Percentiles rank a stretch among this genome's conserved stretches.
Evolutionary conservation across 2,113 vertebrate species (phyloP).

Genomic region (Engraulis encrasicolus): DNA sequence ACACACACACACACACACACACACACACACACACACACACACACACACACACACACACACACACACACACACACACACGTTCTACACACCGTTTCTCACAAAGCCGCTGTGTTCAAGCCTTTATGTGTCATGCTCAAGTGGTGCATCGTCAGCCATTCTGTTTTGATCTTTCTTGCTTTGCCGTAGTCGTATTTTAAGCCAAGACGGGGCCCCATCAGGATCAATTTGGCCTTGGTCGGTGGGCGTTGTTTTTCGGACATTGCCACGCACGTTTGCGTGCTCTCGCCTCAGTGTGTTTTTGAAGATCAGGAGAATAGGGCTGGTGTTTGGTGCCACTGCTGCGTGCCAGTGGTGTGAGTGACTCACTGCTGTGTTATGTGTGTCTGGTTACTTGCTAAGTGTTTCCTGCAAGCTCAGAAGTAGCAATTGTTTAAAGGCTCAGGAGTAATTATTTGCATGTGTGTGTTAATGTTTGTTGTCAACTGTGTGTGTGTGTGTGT

Average conservation of each 20-base stretch:
- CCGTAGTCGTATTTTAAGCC: neutral
- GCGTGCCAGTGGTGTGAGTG: neutral
- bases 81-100: neutral
- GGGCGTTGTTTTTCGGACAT: neutral
- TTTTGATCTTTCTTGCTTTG: neutral
- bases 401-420: neutral
- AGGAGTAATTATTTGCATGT: neutral
- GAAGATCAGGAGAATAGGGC: neutral
- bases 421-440: neutral
- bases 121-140: neutral
- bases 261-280: neutral
- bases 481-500: neutral
- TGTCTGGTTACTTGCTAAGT: neutral
- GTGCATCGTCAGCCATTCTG: neutral
- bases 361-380: neutral
- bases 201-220: neutral
- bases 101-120: neutral
- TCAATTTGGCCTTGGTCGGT: neutral
- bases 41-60: too few species aligned
- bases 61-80: too few species aligned
- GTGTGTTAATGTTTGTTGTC: neutral
- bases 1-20: too few species aligned
- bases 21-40: too few species aligned
- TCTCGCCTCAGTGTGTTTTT: neutral
- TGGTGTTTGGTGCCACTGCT: neutral